Base-by-base conservation (phyloP, 2,113 vertebrate species). In the Bubo blakistoni region DNA sequence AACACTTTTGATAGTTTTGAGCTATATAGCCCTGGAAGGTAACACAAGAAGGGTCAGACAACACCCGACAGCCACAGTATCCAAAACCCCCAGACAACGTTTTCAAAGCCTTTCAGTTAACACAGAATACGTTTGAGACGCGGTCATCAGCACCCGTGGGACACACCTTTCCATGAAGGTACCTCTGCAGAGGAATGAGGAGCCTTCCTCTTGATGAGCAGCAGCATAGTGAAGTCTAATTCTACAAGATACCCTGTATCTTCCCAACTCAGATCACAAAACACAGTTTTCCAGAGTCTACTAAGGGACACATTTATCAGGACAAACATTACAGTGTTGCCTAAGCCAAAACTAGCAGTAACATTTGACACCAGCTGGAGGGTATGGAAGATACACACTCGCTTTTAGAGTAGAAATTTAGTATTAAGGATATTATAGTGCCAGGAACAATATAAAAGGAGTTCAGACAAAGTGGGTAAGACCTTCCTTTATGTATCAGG, bases 61-160 rank as follows among this genome's bases (percentile, higher is more conserved):
- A 34, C 13, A 65, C 2, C 5, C 0, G 0, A 65, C 25, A 46
- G 34, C 10, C 29, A 49, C 17, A 22, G 15, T 5, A 15, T 29
- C 72, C 71, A 66, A 66, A 86, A n/a, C 13, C 5, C 11, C 40
- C 5, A 66, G 49, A 71, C 3, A 27, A 9, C 5, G 3, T 14
- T 63, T 92, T 69, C 51, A 66, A 4, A 34, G 42, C 13, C 46
- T 80, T 88, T 77, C 58, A 65, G 54, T 61, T 90, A 69, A 7
- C 49, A 54, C 5, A 86, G 63, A 52, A 49, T 4, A n/a, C 0
- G 2, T 24, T 32, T 47, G 74, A 92, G 49, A 73, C 4, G 1
- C 6, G 6, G 17, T 34, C 57, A 67, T 17, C 69, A 72, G 40
- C 49, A 47, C 3, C 30, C 57, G 49, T 36, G 24, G 29, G 49